These are phyloP conservation scores for Musca domestica DNA, from an alignment of 1,140 invertebrate genomes.

Conservation along the genomic window DNA sequence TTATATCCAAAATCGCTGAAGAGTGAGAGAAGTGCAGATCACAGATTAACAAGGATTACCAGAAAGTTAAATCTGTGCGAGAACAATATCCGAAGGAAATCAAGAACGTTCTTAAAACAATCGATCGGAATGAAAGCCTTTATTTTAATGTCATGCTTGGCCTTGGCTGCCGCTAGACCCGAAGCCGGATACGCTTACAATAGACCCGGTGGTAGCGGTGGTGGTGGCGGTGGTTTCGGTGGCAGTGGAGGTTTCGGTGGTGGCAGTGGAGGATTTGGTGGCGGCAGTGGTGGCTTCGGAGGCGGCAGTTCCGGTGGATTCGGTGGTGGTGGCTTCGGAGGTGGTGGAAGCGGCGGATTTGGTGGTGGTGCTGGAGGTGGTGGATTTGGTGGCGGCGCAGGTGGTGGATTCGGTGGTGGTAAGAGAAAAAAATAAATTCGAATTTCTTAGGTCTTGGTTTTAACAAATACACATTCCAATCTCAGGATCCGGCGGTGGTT, in stretches of 20 bases:
- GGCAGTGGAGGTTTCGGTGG: slow-evolving; percentile 32
- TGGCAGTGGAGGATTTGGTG: slow-evolving; percentile 27
- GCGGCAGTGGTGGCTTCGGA: slow-evolving; percentile 28
- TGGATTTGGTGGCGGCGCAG: slow-evolving; percentile 31
- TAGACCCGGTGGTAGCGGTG: slow-evolving; percentile 56
- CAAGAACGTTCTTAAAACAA: background rate
- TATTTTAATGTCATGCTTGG: slow-evolving; percentile 61
- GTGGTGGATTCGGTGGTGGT: background rate
- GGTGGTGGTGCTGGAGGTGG: slow-evolving; percentile 23
- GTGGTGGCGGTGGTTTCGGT: slow-evolving; percentile 26
- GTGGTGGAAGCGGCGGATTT: slow-evolving; percentile 30
- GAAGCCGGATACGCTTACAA: slow-evolving; percentile 63
- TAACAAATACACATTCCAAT: slow-evolving; percentile 33
- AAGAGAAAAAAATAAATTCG: background rate
- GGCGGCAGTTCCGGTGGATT: slow-evolving; percentile 31
- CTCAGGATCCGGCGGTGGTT: slow-evolving; percentile 25
- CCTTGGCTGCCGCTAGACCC: slow-evolving; percentile 60
- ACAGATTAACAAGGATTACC: slow-evolving; percentile 40
- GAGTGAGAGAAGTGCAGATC: slow-evolving; percentile 31
- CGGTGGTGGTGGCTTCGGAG: slow-evolving; percentile 35
- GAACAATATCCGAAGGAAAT: slow-evolving; percentile 7
- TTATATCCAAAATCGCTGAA: slow-evolving; percentile 22
- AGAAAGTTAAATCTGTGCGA: slow-evolving; percentile 35
- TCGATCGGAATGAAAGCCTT: slow-evolving; percentile 49
- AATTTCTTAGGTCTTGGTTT: background rate